Conservation (phyloP, 1,140 invertebrate species). For the Scaptomyza montana region DNA sequence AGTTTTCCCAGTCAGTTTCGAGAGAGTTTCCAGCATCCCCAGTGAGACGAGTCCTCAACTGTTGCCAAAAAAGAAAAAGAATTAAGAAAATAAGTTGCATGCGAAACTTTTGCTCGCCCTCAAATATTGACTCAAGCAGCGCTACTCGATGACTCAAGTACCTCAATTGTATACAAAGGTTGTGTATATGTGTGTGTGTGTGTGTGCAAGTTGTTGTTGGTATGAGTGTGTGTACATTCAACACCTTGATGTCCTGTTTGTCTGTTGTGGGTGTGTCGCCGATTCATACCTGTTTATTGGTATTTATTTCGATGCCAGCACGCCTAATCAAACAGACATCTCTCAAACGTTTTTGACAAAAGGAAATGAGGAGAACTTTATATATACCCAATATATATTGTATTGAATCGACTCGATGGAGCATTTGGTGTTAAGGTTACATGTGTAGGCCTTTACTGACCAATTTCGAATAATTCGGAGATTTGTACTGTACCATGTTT, state of each 20-base stretch:
- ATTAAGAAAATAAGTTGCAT: conserved; percentile 52
- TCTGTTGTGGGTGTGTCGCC: conserved; percentile 17
- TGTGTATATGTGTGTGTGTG: conserved; percentile 45
- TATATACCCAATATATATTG: conserved; percentile 22
- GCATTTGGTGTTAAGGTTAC: not conserved
- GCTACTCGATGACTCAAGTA: conserved; percentile 50
- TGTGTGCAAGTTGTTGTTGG: conserved; percentile 25
- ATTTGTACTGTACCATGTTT: not conserved
- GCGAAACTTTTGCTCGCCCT: conserved; percentile 66
- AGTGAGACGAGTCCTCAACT: conserved; percentile 23
- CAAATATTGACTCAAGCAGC: conserved; percentile 73
- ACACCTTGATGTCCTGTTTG: conserved; percentile 58
- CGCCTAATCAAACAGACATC: conserved; percentile 71
- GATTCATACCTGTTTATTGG: conserved; percentile 59
- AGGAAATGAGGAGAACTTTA: conserved; percentile 29
- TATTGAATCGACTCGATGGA: conserved; percentile 14
- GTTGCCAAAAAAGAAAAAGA: conserved; percentile 33
- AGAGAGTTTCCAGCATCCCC: conserved; percentile 1
- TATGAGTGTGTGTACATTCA: conserved; percentile 74
- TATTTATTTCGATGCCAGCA: conserved; percentile 75
- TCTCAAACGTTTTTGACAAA: conserved; percentile 43
- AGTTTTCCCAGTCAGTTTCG: conserved; percentile 4
- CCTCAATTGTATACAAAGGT: conserved; percentile 18
- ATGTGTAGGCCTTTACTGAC: conserved; percentile 5
- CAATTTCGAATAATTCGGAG: not conserved